Conservation (phyloP, 2,113 vertebrate species). For the Lophura nycthemera region DNA sequence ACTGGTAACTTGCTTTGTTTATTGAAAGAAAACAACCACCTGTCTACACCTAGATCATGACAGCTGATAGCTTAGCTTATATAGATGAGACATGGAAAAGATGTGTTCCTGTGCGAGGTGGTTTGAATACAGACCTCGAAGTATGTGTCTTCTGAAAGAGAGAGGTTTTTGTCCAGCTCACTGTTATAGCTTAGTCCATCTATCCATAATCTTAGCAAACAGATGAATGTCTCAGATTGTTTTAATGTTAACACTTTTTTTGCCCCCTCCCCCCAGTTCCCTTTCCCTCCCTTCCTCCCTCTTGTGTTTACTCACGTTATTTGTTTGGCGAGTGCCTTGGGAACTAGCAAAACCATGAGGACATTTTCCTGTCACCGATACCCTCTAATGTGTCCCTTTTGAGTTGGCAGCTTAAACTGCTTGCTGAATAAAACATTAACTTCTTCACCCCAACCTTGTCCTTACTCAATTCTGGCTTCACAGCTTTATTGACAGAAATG, state of each 20-base stretch:
- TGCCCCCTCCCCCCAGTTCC: conserved; percentile 24
- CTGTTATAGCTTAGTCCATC: conserved; percentile 40
- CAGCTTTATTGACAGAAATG: conserved; percentile 93
- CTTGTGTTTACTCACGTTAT: conserved; percentile 84
- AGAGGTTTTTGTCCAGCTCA: conserved; percentile 36
- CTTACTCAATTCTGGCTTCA: conserved; percentile 90
- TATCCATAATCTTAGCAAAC: conserved; percentile 40
- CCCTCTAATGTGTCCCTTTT: conserved; percentile 98
- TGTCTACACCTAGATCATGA: conserved; percentile 50
- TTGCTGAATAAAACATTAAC: conserved; percentile 99
- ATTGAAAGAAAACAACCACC: conserved; percentile 69
- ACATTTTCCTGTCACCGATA: conserved; percentile 99
- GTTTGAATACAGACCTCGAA: conserved; percentile 13
- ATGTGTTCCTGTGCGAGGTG: neutral
- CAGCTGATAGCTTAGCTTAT: conserved; percentile 43
- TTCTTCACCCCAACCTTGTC: conserved; percentile 90
- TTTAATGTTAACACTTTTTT: conserved; percentile 77
- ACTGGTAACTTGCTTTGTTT: conserved; percentile 55
- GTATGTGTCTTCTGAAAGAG: conserved; percentile 28
- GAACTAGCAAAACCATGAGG: conserved; percentile 98
- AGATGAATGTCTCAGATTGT: conserved; percentile 67
- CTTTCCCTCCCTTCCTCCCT: conserved; percentile 72
- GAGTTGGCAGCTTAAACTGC: conserved; percentile 98
- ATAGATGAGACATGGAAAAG: conserved; percentile 5
- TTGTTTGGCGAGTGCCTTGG: conserved; percentile 93